Conservation (phyloP, 2,888 invertebrate species). For the Oligia strigilis region DNA sequence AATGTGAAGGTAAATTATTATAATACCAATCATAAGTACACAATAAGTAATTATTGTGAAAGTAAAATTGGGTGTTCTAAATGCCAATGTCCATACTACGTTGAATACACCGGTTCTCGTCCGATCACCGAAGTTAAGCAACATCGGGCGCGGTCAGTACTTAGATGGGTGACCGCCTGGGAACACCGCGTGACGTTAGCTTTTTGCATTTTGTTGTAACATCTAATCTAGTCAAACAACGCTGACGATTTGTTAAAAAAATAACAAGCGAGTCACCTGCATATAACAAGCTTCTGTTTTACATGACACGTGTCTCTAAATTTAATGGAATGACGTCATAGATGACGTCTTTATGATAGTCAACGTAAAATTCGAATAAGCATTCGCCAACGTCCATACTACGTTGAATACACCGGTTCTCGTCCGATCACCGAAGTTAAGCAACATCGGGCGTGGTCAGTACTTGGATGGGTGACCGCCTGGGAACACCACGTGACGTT, state of each 20-base stretch:
- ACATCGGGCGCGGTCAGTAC: conserved; percentile 88
- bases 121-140: conserved; percentile 88
- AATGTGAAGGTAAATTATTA: conserved; percentile 77
- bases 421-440: conserved; percentile 90
- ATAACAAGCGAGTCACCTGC: not conserved
- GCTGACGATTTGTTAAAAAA: not conserved
- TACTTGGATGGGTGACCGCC: conserved; percentile 89
- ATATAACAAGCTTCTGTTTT: not conserved
- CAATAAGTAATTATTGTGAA: not conserved
- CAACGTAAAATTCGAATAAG: not conserved
- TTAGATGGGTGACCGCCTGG: conserved; percentile 89
- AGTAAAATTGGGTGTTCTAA: not conserved
- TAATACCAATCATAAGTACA: not conserved
- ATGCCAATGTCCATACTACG: conserved; percentile 65
- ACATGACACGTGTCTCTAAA: not conserved
- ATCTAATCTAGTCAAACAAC: not conserved
- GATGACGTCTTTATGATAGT: not conserved
- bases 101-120: conserved; percentile 88
- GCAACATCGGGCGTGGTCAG: conserved; percentile 88
- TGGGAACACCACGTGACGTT: conserved; percentile 86
- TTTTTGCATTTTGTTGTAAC: conserved; percentile 67
- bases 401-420: conserved; percentile 88
- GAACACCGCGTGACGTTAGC: conserved; percentile 85
- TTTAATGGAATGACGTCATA: not conserved
- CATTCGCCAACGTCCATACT: conserved; percentile 81